Percentiles rank a stretch among this genome's conserved stretches.
These are phyloP conservation scores for Varanus komodoensis DNA, from an alignment of 2,113 vertebrate genomes.

Conservation along the genomic window DNA sequence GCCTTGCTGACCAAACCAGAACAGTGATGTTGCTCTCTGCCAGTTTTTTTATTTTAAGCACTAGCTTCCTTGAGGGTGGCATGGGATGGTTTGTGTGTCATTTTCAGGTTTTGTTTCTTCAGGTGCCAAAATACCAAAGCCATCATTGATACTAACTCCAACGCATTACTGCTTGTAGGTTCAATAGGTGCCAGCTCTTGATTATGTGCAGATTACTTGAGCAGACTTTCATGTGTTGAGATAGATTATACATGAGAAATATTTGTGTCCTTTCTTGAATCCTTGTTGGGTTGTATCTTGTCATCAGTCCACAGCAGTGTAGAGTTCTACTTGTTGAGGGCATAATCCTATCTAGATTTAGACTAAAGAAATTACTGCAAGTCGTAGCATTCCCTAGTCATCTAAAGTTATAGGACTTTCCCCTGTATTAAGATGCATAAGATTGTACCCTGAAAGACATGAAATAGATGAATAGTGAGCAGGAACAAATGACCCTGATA, in stretches of 20 bases:
- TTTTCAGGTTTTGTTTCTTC: background rate
- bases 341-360: background rate
- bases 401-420: background rate
- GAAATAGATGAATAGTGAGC: constrained; percentile 42
- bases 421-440: too few species aligned
- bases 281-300: background rate
- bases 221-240: background rate
- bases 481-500: constrained; percentile 9
- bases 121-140: background rate
- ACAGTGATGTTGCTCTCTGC: background rate
- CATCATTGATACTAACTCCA: background rate
- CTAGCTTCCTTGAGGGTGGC: background rate
- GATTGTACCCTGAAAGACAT: background rate
- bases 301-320: background rate
- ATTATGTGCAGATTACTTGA: background rate
- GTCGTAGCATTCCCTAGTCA: too few species aligned
- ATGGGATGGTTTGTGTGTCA: background rate
- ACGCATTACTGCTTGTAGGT: background rate
- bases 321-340: background rate
- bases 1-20: background rate
- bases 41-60: background rate
- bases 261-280: background rate
- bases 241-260: constrained; percentile 9
- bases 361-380: too few species aligned
- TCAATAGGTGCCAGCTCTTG: background rate